phyloP scores from a whole-genome alignment of 2,888 invertebrate species.

The Eupithecia inturbata region DNA sequence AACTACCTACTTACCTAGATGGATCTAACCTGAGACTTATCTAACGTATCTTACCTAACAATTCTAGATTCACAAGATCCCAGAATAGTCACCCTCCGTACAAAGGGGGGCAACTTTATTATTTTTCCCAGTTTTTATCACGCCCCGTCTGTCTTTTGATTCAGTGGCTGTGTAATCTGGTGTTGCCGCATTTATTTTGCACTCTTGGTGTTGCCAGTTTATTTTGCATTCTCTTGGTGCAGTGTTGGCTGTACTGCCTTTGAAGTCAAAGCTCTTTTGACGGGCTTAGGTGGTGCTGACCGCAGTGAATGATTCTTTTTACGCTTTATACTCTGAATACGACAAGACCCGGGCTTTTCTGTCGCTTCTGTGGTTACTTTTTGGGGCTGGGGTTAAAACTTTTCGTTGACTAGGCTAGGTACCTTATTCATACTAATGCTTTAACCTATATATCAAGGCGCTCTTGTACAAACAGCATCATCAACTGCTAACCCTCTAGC shows the following conservation, averaged over 20 bases:
- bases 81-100: constrained; percentile 72
- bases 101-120: constrained; percentile 66
- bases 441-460: too few relatives aligned
- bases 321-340: constrained; percentile 59
- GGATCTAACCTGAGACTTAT: too few relatives aligned
- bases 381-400: constrained; percentile 20
- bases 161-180: constrained; percentile 82
- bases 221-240: constrained; percentile 55
- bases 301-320: constrained; percentile 76
- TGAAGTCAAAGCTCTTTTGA: constrained; percentile 82
- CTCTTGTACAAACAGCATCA: too few relatives aligned
- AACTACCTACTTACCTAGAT: background rate
- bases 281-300: constrained; percentile 71
- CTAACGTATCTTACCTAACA: background rate
- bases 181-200: constrained; percentile 82
- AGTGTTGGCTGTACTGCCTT: constrained; percentile 65
- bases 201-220: constrained; percentile 74
- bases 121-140: constrained; percentile 82
- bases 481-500: too few relatives aligned
- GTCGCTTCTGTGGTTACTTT: constrained; percentile 24
- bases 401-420: background rate
- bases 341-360: constrained; percentile 42
- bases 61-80: constrained; percentile 54
- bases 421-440: background rate
- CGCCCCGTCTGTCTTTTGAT: constrained; percentile 81